Evolutionary conservation across 2,888 invertebrate species (phyloP).

Genomic region (Epirrhoe tristata): DNA sequence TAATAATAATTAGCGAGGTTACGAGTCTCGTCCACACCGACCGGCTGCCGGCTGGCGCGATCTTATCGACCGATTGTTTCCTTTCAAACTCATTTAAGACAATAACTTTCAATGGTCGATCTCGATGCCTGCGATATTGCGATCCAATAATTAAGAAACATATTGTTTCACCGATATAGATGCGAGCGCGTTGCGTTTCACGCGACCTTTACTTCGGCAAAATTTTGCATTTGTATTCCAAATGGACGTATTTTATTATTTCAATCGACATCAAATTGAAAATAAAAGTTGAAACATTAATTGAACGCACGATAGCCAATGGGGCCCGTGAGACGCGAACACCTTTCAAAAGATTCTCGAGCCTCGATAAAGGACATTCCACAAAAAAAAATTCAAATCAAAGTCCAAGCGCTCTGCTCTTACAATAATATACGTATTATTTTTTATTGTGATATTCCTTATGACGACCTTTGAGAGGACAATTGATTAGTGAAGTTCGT

Average conservation of each 20-base stretch:
- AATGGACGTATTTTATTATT: conserved; percentile 23
- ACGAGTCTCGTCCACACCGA: neutral
- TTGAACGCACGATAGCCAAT: conserved; percentile 34
- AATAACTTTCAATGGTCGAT: neutral
- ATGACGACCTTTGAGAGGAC: conserved; percentile 62
- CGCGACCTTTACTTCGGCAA: conserved; percentile 15
- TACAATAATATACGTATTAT: conserved; percentile 50
- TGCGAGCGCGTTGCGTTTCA: neutral
- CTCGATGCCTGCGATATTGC: neutral
- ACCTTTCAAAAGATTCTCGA: conserved; percentile 36
- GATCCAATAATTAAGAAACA: neutral
- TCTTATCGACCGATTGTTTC: conserved; percentile 14
- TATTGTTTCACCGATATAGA: neutral
- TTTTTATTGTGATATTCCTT: conserved; percentile 51
- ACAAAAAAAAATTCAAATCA: conserved; percentile 56
- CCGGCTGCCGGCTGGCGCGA: no score
- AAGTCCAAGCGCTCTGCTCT: conserved; percentile 46
- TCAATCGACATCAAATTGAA: conserved; percentile 31
- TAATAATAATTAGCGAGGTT: neutral
- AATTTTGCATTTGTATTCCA: conserved; percentile 31
- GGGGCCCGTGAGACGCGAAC: conserved; percentile 29
- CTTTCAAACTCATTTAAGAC: conserved; percentile 8
- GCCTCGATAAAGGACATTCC: conserved; percentile 43
- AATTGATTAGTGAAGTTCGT: conserved; percentile 65
- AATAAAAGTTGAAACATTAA: conserved; percentile 33